Evolutionary conservation across 2,888 invertebrate species (phyloP).

Genomic region (Drosophila mimica): DNA sequence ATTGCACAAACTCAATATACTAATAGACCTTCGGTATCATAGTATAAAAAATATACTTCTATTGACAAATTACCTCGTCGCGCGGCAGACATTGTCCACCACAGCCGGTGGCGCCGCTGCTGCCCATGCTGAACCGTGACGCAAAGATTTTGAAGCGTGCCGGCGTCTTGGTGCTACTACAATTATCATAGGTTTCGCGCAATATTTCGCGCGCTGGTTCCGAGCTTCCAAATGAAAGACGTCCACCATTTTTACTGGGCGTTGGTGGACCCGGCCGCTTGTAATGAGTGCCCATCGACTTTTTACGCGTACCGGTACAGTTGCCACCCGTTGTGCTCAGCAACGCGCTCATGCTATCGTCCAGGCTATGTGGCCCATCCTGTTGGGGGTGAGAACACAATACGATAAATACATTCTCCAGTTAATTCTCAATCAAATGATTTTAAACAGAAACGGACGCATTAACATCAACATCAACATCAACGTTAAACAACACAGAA

Average conservation of each 20-base stretch:
- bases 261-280: conserved; percentile 95
- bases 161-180: conserved; percentile 87
- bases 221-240: conserved; percentile 87
- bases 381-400: conserved; percentile 32
- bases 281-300: conserved; percentile 89
- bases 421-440: neutral
- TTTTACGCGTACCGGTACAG: conserved; percentile 84
- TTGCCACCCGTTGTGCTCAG: conserved; percentile 77
- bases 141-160: conserved; percentile 88
- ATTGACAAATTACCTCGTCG: conserved; percentile 60
- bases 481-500: conserved; percentile 13
- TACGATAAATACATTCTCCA: neutral
- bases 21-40: too few relatives aligned
- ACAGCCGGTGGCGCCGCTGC: conserved; percentile 79
- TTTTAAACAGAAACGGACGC: conserved; percentile 9
- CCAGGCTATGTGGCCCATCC: conserved; percentile 80
- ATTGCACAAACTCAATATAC: too few relatives aligned
- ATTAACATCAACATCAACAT: conserved; percentile 6
- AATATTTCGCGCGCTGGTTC: conserved; percentile 87
- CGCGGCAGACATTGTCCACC: conserved; percentile 42
- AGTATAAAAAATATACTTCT: neutral
- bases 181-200: conserved; percentile 86
- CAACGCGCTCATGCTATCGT: conserved; percentile 84
- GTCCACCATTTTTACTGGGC: conserved; percentile 92
- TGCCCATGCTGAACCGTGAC: conserved; percentile 83